Conservation (phyloP, 2,888 invertebrate species). For the Uropetala carovei region DNA sequence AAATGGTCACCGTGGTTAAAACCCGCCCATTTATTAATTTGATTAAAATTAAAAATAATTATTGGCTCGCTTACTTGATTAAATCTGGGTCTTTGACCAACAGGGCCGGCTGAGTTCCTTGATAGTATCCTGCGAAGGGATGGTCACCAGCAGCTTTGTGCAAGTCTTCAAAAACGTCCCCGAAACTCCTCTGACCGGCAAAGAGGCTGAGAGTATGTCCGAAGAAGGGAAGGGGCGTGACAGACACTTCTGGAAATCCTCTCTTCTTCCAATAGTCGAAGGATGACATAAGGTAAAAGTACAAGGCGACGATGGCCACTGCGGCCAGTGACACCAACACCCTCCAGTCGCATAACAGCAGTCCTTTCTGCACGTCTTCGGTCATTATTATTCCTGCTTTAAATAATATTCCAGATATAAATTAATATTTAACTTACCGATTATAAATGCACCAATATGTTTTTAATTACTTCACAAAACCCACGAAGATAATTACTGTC, state of each 20-base stretch:
- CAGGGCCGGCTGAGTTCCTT: conserved; percentile 23
- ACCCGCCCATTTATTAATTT: no score
- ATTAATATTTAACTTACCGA: no score
- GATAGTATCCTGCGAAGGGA: conserved; percentile 23
- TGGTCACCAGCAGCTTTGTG: background rate
- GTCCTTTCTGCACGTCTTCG: background rate
- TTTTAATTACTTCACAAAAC: no score
- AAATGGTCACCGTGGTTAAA: no score
- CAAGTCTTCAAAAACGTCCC: background rate
- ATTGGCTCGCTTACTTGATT: background rate
- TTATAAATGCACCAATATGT: no score
- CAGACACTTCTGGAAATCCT: conserved; percentile 61
- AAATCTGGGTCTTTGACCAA: conserved; percentile 44
- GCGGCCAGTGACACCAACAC: background rate
- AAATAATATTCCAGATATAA: no score
- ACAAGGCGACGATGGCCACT: conserved; percentile 23
- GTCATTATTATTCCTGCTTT: no score
- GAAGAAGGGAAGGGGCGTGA: conserved; percentile 6
- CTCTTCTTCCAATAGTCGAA: conserved; percentile 66
- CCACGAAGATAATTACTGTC: no score
- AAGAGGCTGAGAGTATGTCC: conserved; percentile 34
- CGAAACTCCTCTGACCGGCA: background rate
- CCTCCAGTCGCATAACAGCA: background rate
- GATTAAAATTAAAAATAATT: no score
- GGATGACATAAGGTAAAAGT: conserved; percentile 64